Percentiles rank a stretch among this genome's conserved stretches.
Evolutionary conservation across 2,797 vertebrate genomes (phyloP).

Genomic region (Hipposideros larvatus): DNA sequence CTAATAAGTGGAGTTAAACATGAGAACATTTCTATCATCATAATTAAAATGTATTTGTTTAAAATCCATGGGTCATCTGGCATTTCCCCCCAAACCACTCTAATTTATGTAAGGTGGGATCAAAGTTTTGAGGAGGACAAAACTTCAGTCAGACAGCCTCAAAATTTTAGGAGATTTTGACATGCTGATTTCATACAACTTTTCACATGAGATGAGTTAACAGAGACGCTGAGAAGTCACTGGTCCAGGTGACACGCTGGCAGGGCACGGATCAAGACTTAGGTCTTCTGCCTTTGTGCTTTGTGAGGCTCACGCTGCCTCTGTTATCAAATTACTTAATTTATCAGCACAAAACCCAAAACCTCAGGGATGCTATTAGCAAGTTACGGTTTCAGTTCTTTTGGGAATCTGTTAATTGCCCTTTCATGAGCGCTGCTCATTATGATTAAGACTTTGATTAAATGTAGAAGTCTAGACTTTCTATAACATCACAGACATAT

Average conservation of each 20-base stretch:
- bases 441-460: conserved; percentile 80
- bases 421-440: conserved; percentile 76
- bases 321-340: conserved; percentile 71
- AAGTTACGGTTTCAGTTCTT: conserved; percentile 76
- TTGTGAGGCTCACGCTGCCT: background rate
- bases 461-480: conserved; percentile 72
- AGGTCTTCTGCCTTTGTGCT: background rate
- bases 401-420: conserved; percentile 79
- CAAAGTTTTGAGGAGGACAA: background rate
- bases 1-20: background rate
- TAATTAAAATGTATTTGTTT: background rate
- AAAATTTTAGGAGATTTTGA: background rate
- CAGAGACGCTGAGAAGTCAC: accelerated
- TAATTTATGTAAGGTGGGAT: background rate
- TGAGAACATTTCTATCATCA: background rate
- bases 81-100: background rate
- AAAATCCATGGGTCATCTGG: background rate
- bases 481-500: conserved; percentile 47
- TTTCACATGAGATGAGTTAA: background rate
- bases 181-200: background rate
- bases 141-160: background rate
- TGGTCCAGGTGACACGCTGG: background rate
- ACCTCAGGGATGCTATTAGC: conserved; percentile 79
- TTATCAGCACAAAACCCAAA: conserved; percentile 70
- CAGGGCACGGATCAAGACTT: background rate